Conservation (phyloP, 2,888 invertebrate species). For the Sepioteuthis lessoniana region DNA sequence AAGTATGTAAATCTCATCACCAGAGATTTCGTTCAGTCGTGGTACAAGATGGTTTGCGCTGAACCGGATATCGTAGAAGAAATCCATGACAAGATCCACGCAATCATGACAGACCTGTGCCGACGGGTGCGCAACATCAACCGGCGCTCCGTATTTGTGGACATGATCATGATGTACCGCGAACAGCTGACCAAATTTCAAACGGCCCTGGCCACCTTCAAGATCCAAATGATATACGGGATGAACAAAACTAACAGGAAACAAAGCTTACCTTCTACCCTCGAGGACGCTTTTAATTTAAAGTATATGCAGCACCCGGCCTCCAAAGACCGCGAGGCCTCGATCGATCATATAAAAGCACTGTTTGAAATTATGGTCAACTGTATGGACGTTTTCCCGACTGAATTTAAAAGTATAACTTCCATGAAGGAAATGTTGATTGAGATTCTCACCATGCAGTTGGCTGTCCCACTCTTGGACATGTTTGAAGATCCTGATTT, state of each 20-base stretch:
- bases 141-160: neutral
- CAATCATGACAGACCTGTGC: neutral
- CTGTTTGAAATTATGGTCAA: slow-evolving; percentile 6
- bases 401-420: neutral
- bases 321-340: neutral
- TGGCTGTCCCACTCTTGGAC: slow-evolving; percentile 60
- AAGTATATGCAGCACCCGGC: slow-evolving; percentile 49
- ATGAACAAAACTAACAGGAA: neutral
- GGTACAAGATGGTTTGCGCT: slow-evolving; percentile 49
- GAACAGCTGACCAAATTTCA: slow-evolving; percentile 48
- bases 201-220: neutral
- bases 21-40: slow-evolving; percentile 50
- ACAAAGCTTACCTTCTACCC: slow-evolving; percentile 41
- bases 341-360: neutral
- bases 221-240: neutral
- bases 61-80: slow-evolving; percentile 49
- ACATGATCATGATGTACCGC: slow-evolving; percentile 41
- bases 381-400: slow-evolving; percentile 16
- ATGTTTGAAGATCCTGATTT: slow-evolving; percentile 62
- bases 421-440: slow-evolving; percentile 51
- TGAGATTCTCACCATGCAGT: slow-evolving; percentile 62
- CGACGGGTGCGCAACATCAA: slow-evolving; percentile 41
- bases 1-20: slow-evolving; percentile 49
- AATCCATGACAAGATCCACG: slow-evolving; percentile 46
- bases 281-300: slow-evolving; percentile 42